Conservation (phyloP, 2,888 invertebrate species). For the Diogma glabrata region DNA sequence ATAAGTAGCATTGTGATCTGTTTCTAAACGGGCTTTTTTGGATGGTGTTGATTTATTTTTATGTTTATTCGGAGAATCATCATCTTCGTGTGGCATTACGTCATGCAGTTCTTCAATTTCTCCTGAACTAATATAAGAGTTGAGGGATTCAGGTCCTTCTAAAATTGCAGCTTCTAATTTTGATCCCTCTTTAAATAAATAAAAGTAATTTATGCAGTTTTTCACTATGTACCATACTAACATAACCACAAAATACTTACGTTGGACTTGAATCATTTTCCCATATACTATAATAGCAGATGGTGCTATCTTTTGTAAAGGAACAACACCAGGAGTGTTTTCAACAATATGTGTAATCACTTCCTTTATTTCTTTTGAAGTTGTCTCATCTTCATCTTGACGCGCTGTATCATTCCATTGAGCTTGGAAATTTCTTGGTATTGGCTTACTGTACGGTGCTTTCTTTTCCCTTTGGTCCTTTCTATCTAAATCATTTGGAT, state of each 20-base stretch:
- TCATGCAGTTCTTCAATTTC: constrained; percentile 71
- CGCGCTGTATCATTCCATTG: constrained; percentile 80
- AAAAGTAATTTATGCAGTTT: constrained; percentile 1
- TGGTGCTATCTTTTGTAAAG: constrained; percentile 62
- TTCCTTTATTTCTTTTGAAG: constrained; percentile 45
- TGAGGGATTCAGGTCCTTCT: constrained; percentile 65
- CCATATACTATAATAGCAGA: constrained; percentile 73
- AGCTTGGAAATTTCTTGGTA: constrained; percentile 93
- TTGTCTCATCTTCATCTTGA: constrained; percentile 40
- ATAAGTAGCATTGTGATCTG: constrained; percentile 24
- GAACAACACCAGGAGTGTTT: constrained; percentile 67
- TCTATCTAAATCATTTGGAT: constrained; percentile 54
- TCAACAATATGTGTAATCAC: constrained; percentile 58
- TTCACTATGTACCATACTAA: not conserved
- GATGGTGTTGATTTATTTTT: constrained; percentile 26
- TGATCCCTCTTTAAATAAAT: constrained; percentile 48
- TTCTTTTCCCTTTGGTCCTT: constrained; percentile 60
- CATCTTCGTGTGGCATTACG: constrained; percentile 58
- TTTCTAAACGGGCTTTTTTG: constrained; percentile 33
- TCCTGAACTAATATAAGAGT: constrained; percentile 66
- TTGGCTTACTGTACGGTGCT: constrained; percentile 91
- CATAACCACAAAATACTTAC: too few species aligned
- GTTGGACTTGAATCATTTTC: constrained; percentile 66
- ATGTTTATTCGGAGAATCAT: constrained; percentile 23
- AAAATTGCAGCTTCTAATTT: constrained; percentile 63